phyloP scores from a whole-genome alignment of 2,888 invertebrate species.

The Himalopsyche tibetana region DNA sequence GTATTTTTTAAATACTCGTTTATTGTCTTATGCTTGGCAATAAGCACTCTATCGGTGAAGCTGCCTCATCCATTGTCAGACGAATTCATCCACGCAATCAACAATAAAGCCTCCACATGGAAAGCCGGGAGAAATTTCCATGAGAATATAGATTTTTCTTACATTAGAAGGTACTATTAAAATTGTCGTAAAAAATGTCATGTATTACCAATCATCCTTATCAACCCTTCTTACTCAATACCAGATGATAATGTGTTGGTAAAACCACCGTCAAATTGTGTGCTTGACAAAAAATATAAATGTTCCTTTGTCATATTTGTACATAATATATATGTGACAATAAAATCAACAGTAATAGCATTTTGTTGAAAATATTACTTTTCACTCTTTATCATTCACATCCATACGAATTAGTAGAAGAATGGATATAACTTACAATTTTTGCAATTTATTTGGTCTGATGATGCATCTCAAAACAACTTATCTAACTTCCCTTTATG shows the following conservation, averaged over 20 bases:
- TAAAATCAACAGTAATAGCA: too few species aligned
- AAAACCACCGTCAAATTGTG: too few species aligned
- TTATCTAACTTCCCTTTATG: too few species aligned
- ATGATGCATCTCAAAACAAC: too few species aligned
- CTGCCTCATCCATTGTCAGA: conserved; percentile 80
- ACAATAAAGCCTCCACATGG: conserved; percentile 83
- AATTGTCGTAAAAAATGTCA: background rate
- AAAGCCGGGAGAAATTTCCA: conserved; percentile 88
- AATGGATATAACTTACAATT: too few species aligned
- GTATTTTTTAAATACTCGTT: background rate
- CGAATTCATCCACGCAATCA: conserved; percentile 84
- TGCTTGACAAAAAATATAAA: too few species aligned
- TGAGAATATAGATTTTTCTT: conserved; percentile 76
- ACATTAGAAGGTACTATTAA: conserved; percentile 74
- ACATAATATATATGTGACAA: too few species aligned
- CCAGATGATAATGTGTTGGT: background rate
- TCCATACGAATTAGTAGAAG: too few species aligned
- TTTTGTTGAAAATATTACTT: too few species aligned
- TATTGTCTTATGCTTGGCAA: background rate
- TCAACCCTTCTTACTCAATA: background rate
- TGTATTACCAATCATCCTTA: background rate
- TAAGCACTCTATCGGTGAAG: conserved; percentile 51
- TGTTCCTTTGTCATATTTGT: too few species aligned
- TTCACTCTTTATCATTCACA: too few species aligned
- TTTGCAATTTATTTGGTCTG: too few species aligned